Percentiles rank a stretch among this genome's conserved stretches.
Conservation (phyloP, 2,888 invertebrate genomes). For the Sinotaia quadrata region DNA sequence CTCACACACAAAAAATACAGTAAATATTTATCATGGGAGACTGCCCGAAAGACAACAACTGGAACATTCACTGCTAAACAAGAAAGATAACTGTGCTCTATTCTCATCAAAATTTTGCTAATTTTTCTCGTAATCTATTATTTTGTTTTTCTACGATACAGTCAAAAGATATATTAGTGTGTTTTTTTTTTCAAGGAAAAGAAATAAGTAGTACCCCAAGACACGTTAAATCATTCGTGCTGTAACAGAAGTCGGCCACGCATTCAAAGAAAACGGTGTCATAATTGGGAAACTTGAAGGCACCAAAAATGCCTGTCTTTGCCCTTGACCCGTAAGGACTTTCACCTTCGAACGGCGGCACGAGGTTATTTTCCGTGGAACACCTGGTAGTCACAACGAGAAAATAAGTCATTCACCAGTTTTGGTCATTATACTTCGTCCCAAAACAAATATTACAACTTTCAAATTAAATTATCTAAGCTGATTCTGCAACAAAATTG, state of each 20-base stretch:
- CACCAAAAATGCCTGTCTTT: conserved; percentile 19
- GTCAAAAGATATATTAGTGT: too few species aligned
- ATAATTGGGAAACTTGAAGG: conserved; percentile 28
- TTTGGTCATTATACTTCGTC: too few species aligned
- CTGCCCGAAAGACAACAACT: too few species aligned
- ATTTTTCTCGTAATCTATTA: too few species aligned
- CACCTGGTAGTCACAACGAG: conserved; percentile 13
- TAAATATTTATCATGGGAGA: too few species aligned
- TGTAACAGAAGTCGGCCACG: conserved; percentile 25
- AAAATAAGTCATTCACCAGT: too few species aligned
- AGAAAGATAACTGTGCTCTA: too few species aligned
- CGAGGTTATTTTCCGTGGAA: conserved; percentile 6
- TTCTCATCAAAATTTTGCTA: too few species aligned
- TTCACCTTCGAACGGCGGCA: conserved; percentile 27
- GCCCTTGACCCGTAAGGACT: conserved; percentile 11
- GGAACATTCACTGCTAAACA: too few species aligned
- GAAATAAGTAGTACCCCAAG: conserved; percentile 20
- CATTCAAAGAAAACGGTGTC: conserved; percentile 29
- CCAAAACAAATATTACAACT: not conserved
- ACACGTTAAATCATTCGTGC: conserved; percentile 16
- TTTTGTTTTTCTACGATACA: too few species aligned
- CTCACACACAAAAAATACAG: too few species aligned
- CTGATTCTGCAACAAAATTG: too few species aligned
- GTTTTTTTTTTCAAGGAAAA: not conserved
- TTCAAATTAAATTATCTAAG: not conserved